These are phyloP conservation scores for Pedetes capensis DNA, from an alignment of 2,113 vertebrate species.

Conservation along the genomic window DNA sequence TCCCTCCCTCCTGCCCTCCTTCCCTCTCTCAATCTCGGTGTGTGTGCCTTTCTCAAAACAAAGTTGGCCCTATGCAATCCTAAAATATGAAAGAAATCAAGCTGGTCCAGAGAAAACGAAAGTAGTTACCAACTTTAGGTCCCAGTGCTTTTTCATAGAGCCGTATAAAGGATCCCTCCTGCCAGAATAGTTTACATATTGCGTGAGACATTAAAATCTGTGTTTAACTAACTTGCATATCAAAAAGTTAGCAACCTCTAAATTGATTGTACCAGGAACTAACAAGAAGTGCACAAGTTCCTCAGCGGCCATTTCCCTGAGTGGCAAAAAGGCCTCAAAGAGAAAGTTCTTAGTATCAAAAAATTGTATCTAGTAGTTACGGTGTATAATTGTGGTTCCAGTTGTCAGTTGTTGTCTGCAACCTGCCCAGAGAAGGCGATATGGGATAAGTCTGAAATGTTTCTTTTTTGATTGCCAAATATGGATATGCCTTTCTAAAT, in stretches of 20 bases:
- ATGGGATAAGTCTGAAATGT: slow-evolving; percentile 23
- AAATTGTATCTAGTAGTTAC: background rate
- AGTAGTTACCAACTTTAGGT: slow-evolving; percentile 39
- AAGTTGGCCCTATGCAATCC: background rate
- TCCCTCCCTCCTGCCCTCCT: background rate
- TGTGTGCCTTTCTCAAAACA: background rate
- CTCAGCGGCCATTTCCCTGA: slow-evolving; percentile 11
- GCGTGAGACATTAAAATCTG: background rate
- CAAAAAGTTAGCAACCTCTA: slow-evolving; percentile 3
- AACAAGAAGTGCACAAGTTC: background rate
- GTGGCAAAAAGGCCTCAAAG: slow-evolving; percentile 7
- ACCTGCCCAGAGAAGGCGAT: background rate
- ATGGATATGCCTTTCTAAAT: slow-evolving; percentile 63
- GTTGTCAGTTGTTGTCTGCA: slow-evolving; percentile 5
- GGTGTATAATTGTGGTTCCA: background rate
- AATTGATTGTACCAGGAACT: background rate
- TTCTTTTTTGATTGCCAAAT: slow-evolving; percentile 66
- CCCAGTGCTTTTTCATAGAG: background rate
- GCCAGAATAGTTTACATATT: background rate
- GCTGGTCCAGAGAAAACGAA: slow-evolving; percentile 68
- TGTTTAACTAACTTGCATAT: background rate
- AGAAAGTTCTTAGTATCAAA: background rate
- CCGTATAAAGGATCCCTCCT: background rate
- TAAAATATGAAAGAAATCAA: slow-evolving; percentile 21
- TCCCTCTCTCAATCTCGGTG: background rate